Evolutionary conservation across 2,113 vertebrate genomes (phyloP).

Genomic region (Varanus komodoensis): DNA sequence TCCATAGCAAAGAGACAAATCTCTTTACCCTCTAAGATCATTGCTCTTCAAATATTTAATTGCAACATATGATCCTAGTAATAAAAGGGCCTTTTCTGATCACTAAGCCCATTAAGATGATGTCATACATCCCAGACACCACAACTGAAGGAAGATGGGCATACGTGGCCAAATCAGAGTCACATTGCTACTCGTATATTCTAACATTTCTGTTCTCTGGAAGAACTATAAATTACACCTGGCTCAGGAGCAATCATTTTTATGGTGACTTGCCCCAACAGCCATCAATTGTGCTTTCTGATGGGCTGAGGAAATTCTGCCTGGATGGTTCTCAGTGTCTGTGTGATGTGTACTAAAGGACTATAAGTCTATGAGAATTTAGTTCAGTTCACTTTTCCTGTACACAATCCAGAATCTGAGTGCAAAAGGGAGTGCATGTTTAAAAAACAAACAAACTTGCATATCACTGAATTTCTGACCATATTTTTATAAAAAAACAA

Average conservation of each 20-base stretch:
- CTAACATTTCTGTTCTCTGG: not conserved
- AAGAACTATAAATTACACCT: not conserved
- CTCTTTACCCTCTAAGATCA: not conserved
- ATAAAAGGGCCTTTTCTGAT: slow-evolving; percentile 14
- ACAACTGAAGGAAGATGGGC: no score
- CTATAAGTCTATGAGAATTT: no score
- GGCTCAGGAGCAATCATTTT: not conserved
- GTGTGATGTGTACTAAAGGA: not conserved
- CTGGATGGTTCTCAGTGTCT: not conserved
- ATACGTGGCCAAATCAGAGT: not conserved
- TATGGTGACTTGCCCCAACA: not conserved
- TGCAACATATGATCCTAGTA: not conserved
- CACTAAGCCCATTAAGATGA: not conserved
- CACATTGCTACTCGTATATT: not conserved
- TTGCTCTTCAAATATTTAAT: not conserved
- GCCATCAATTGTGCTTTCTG: not conserved
- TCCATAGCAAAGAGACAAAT: slow-evolving; percentile 5
- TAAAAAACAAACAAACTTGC: no score
- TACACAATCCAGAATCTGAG: no score
- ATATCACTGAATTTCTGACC: no score
- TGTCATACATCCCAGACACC: not conserved
- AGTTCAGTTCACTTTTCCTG: no score
- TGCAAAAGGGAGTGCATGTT: no score
- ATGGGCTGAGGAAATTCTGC: not conserved
- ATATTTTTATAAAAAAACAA: no score